A percentile compares a stretch with the other conserved stretches of the same genome.
Conservation (phyloP, 2,113 vertebrate genomes). For the Mustela lutreola region DNA sequence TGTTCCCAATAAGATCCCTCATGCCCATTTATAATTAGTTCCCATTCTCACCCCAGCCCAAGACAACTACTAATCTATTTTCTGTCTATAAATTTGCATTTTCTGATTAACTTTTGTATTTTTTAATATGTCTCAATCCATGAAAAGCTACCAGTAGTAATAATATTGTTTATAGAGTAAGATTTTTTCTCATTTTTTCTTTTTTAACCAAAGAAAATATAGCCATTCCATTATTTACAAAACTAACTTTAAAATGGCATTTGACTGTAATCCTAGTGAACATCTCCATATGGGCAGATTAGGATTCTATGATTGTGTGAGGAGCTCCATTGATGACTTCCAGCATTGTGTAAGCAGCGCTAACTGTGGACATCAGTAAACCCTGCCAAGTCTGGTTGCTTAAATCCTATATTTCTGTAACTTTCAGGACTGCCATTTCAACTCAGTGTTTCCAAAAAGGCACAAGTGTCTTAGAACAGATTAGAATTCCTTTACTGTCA, state of each 20-base stretch:
- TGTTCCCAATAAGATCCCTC: background rate
- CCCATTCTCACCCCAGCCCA: background rate
- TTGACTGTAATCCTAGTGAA: background rate
- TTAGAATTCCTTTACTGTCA: background rate
- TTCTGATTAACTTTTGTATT: background rate
- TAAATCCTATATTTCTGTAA: background rate
- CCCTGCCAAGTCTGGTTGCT: background rate
- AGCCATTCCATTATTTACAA: background rate
- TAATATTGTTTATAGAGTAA: background rate
- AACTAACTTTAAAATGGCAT: constrained; percentile 44
- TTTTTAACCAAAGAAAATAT: constrained; percentile 37
- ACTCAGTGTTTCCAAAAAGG: background rate
- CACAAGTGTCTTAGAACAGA: background rate
- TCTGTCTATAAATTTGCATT: background rate
- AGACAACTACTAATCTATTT: background rate
- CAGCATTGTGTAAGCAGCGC: constrained; percentile 14
- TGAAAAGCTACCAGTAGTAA: background rate
- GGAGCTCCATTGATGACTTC: background rate
- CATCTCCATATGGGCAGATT: background rate
- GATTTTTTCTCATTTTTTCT: background rate
- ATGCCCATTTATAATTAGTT: background rate
- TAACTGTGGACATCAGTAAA: background rate
- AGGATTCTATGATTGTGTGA: constrained; percentile 43
- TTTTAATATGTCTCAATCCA: background rate
- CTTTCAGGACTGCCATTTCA: constrained; percentile 41